phyloP scores from a whole-genome alignment of 2,888 invertebrate genomes.

The Parelbella ahira region DNA sequence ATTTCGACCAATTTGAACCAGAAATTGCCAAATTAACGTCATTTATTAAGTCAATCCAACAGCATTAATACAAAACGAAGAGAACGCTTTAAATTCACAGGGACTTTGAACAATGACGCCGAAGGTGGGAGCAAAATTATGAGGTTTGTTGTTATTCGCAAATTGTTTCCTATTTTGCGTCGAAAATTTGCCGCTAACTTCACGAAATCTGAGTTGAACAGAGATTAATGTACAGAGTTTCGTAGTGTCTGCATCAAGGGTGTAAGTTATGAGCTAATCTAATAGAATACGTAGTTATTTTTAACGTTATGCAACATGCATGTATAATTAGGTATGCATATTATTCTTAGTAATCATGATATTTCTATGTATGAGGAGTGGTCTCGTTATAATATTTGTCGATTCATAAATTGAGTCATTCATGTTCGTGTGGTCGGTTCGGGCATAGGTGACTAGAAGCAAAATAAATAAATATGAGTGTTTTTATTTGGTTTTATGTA shows the following conservation, averaged over 20 bases:
- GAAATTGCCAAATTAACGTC: slow-evolving; percentile 30
- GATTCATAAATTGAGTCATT: no score
- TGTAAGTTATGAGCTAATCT: slow-evolving; percentile 27
- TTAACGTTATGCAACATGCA: no score
- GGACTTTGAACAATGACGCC: slow-evolving; percentile 44
- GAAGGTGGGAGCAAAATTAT: slow-evolving; percentile 62
- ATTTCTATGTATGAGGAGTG: no score
- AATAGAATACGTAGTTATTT: no score
- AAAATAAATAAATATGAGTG: no score
- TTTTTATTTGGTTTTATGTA: no score
- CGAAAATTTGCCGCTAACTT: slow-evolving; percentile 56
- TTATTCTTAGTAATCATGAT: no score
- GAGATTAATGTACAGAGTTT: slow-evolving; percentile 68
- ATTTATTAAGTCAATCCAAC: slow-evolving; percentile 33
- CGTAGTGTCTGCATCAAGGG: slow-evolving; percentile 33
- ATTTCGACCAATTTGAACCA: slow-evolving; percentile 11
- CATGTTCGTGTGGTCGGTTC: no score
- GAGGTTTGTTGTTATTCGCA: slow-evolving; percentile 66
- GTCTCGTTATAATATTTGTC: no score
- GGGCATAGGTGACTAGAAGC: no score
- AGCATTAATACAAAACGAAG: slow-evolving; percentile 30
- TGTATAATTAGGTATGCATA: no score
- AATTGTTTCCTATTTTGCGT: slow-evolving; percentile 67
- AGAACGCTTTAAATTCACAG: slow-evolving; percentile 32
- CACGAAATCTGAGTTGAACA: slow-evolving; percentile 60